Base-by-base conservation (phyloP, 2,113 vertebrate species). In the Perccottus glenii region DNA sequence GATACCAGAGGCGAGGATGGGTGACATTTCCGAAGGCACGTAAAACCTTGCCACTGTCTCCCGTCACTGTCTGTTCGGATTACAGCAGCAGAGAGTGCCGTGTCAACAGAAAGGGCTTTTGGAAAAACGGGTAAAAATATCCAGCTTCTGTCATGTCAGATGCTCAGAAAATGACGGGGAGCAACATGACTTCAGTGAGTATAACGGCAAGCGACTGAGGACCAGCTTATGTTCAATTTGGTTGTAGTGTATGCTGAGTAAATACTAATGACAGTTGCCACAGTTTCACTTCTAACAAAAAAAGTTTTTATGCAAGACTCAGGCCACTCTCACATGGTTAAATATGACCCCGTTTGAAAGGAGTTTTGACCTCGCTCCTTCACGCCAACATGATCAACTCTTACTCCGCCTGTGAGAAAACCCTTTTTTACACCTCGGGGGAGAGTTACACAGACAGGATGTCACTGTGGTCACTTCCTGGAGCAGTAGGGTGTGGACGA, bases 21-120 rank as follows among this genome's bases (percentile, higher is more conserved):
- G 55, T 87, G 84, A 87, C 86, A 87, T 90, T 85, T 88, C 50
- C 75, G 78, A 78, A 83, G 79, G 83, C 84, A 77, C 35, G 59
- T 77, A 73, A 81, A 87, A 83, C 82, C 75, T 75, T 78, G 73
- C 69, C 66, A 58, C 59, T 40, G 65, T 81, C 78, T 82, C 61
- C 16, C 71, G 64, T 69, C 72, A 2, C 70, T 80, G 88, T 90
- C 85, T 81, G 81, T 68, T 81, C 50, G 55, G 77, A 85, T 90
- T 83, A 88, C 60, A 57, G 76, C 9, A 0, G 45, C 62, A n/a
- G n/a, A n/a, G 62, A 2, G 67, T 67, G 66, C 14, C 33, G 43
- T 43, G 61, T 46, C 36, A 44, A 84, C 80, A 53, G 52, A 60
- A 45, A 12, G n/a, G n/a, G n/a, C n/a, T n/a, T n/a, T 12, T 3